phyloP scores from a whole-genome alignment of 2,113 vertebrate genomes.

The Prochilodus magdalenae region DNA sequence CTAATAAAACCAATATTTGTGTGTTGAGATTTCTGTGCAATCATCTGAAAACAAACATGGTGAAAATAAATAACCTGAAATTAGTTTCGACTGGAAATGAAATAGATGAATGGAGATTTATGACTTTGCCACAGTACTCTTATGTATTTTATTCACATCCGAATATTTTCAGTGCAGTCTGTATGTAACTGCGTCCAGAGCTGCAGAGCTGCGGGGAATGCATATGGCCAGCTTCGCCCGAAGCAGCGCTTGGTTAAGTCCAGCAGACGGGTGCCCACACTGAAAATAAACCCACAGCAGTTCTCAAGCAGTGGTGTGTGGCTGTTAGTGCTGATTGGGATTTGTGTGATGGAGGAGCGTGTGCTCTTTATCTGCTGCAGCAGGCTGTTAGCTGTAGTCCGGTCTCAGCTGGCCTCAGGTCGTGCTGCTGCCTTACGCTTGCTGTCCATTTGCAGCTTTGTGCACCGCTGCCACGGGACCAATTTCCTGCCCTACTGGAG shows the following conservation, averaged over 20 bases:
- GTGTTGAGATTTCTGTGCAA: too few relatives aligned
- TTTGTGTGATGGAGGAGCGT: constrained; percentile 45
- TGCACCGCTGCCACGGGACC: constrained; percentile 36
- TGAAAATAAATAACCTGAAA: too few relatives aligned
- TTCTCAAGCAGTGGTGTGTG: constrained; percentile 29
- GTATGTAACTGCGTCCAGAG: neutral
- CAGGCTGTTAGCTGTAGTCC: constrained; percentile 22
- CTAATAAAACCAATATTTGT: too few relatives aligned
- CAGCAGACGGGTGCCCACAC: constrained; percentile 4
- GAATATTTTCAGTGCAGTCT: neutral
- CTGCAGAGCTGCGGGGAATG: neutral
- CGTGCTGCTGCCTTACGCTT: constrained; percentile 6
- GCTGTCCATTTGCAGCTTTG: constrained; percentile 48
- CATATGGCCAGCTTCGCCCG: neutral
- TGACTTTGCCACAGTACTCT: too few relatives aligned
- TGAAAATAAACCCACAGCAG: constrained; percentile 31
- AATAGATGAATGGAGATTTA: too few relatives aligned
- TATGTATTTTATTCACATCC: too few relatives aligned
- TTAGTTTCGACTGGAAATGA: too few relatives aligned
- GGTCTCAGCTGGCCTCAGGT: constrained; percentile 43
- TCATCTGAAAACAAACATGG: too few relatives aligned
- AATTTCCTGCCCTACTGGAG: constrained; percentile 48
- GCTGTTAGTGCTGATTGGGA: constrained; percentile 48
- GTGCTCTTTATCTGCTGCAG: constrained; percentile 38
- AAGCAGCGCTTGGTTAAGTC: constrained; percentile 2